phyloP scores from a whole-genome alignment of 1,140 invertebrate species.

The Drosophila repletoides region DNA sequence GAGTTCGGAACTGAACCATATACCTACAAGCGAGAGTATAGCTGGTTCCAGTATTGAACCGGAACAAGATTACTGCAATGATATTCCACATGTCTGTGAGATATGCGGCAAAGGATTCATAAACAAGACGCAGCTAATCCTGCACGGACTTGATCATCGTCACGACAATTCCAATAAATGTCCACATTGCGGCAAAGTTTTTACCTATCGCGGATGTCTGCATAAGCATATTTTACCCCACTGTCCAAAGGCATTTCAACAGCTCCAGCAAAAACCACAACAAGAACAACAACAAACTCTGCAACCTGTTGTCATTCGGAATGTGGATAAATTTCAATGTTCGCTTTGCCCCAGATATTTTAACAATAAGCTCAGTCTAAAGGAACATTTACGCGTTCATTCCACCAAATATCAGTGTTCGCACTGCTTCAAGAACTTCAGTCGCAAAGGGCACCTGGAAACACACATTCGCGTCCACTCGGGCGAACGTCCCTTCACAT shows the following conservation, averaged over 20 bases:
- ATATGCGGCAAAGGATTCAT: not conserved
- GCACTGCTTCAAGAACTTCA: not conserved
- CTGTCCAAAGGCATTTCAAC: too few species aligned
- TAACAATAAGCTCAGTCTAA: not conserved
- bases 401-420: not conserved
- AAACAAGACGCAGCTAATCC: not conserved
- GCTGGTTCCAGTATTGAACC: not conserved
- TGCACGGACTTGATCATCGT: not conserved
- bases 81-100: not conserved
- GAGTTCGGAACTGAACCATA: too few species aligned
- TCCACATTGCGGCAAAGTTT: not conserved
- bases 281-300: too few species aligned
- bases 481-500: slow-evolving; percentile 99
- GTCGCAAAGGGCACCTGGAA: not conserved
- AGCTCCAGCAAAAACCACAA: too few species aligned
- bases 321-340: too few species aligned
- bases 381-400: not conserved
- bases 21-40: too few species aligned
- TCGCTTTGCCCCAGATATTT: too few species aligned
- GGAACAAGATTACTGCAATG: not conserved
- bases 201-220: too few species aligned
- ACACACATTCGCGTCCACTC: slow-evolving; percentile 95
- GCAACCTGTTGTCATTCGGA: too few species aligned
- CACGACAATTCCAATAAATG: not conserved
- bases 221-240: too few species aligned